Conservation (phyloP, 2,113 vertebrate species). For the Barnardius zonarius region DNA sequence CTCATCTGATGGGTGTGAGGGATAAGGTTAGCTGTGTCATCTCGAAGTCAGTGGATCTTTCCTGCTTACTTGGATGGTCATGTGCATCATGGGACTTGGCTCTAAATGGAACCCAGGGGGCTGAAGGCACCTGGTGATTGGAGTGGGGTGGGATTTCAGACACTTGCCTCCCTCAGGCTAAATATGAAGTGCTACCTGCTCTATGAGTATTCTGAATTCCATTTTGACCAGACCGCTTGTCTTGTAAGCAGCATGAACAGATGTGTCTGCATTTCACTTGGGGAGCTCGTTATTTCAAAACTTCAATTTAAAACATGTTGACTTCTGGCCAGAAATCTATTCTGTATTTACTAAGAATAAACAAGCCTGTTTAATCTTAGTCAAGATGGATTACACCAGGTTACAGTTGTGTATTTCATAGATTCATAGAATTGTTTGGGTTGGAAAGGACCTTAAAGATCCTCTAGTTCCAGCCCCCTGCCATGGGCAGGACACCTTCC, state of each 20-base stretch:
- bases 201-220: not conserved
- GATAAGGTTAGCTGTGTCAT: not conserved
- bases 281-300: not conserved
- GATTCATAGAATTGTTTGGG: not conserved
- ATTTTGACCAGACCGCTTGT: rapidly evolving
- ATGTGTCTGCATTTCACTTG: rapidly evolving
- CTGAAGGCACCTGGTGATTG: not conserved
- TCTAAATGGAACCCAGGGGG: not conserved
- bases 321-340: not conserved
- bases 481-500: no score
- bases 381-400: not conserved
- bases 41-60: not conserved
- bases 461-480: no score
- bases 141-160: not conserved
- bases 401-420: not conserved
- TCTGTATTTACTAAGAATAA: rapidly evolving
- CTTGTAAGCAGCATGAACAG: not conserved
- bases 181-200: not conserved
- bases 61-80: rapidly evolving
- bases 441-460: not conserved
- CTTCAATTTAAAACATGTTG: rapidly evolving
- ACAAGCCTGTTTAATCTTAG: rapidly evolving
- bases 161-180: not conserved
- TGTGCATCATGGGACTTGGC: not conserved
- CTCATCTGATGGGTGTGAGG: rapidly evolving